A percentile compares a stretch with the other conserved stretches of the same genome.
phyloP scores from a whole-genome alignment of 2,113 vertebrate genomes.

The Oreochromis tanganicae region DNA sequence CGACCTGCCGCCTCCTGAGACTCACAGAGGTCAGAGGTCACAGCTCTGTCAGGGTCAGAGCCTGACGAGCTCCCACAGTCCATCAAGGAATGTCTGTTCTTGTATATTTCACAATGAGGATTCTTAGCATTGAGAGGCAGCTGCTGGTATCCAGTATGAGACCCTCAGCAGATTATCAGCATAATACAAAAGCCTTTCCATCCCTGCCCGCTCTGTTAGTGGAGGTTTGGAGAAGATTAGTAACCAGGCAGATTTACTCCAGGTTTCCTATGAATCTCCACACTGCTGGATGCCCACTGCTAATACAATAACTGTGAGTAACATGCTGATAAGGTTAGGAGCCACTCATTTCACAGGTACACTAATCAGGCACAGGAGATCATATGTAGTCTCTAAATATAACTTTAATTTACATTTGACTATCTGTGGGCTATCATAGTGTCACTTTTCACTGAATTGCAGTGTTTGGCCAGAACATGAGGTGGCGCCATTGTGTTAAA shows the following conservation, averaged over 20 bases:
- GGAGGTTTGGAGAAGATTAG: slow-evolving; percentile 13
- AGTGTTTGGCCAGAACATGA: neutral
- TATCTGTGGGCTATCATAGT: neutral
- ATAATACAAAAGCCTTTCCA: neutral
- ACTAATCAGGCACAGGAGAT: neutral
- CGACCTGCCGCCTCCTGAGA: neutral
- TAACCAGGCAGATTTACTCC: neutral
- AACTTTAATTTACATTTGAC: accelerated
- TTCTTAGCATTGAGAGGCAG: neutral
- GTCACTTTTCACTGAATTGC: neutral
- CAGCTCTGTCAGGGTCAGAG: neutral
- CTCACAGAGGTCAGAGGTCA: neutral
- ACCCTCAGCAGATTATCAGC: slow-evolving; percentile 39
- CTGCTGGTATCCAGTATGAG: slow-evolving; percentile 24
- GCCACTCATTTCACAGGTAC: neutral
- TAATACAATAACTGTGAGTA: neutral
- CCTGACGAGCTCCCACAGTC: neutral
- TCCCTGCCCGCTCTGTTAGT: neutral
- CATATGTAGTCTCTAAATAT: accelerated
- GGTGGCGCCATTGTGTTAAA: slow-evolving; percentile 19
- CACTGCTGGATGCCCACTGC: neutral
- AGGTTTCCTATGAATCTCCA: neutral
- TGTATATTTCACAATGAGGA: neutral
- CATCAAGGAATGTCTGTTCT: neutral
- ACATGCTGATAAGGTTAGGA: accelerated